Evolutionary conservation across 2,888 invertebrate species (phyloP), one percentile per base, ranked within the genome.

Genomic region (Pseudococcus longispinus): DNA sequence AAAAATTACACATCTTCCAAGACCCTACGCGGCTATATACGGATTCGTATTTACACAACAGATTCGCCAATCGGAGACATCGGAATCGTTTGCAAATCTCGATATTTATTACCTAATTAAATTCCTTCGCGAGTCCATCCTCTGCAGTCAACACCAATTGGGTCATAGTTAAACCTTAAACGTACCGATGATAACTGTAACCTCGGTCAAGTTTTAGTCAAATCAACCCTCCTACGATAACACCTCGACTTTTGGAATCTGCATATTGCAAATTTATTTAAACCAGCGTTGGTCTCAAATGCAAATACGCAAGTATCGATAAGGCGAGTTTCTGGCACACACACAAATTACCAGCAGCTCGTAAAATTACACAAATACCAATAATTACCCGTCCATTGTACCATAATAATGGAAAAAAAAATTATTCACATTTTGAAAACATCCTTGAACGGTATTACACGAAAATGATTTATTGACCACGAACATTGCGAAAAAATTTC

Each of bases 331-430:
- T 74, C 37, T 74, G 74, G 74, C 74, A 74, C 3, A 23, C 13
- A 32, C n/a, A 74, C 74, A 74, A 74, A 74, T 32, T 13, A 74
- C 74, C 37, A 29, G 32, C n/a, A 74, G 37, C 32, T 74, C 37
- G 74, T 74, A 32, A 74, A 74, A 74, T 74, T 51, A 51, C 51
- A 65, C 65, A 65, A 65, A 65, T 65, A 74, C 74, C 74, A 74
- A 37, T 74, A 37, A 32, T 74, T 37, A 37, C 74, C 29, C 20
- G 51, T 51, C 37, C 26, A 74, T 74, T 29, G 74, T 74, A 74
- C 74, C 74, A 37, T n/a, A 65, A 65, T 26, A 26, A 51, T 51
- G 23, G 23, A 9, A 23, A 26, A 65, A n/a, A 65, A 65, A 26
- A 26, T 65, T 26, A 65, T 65, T 65, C 26, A 26, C 15, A 20